These are phyloP conservation scores for Tenodera sinensis DNA, from an alignment of 2,888 invertebrate genomes.

Conservation along the genomic window DNA sequence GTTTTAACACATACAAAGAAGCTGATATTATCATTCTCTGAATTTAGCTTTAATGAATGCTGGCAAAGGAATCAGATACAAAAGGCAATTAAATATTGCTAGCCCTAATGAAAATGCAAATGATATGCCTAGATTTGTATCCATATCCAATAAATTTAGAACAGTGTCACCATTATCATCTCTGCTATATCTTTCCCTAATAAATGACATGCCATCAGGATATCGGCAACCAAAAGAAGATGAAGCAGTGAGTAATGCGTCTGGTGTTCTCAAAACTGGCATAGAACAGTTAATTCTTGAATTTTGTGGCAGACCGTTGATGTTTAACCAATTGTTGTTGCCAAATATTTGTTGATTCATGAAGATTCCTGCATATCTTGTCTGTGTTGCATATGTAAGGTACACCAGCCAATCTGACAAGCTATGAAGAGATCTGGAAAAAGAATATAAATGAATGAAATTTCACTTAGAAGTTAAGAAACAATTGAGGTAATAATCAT, in stretches of 20 bases:
- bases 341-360: constrained; percentile 68
- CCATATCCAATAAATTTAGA: constrained; percentile 61
- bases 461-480: too few species aligned
- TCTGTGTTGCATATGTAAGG: constrained; percentile 73
- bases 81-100: constrained; percentile 75
- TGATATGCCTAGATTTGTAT: constrained; percentile 76
- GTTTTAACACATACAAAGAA: too few species aligned
- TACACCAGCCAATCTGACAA: constrained; percentile 80
- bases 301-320: constrained; percentile 50
- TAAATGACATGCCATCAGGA: constrained; percentile 65
- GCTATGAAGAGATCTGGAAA: constrained; percentile 66
- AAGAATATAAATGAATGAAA: background rate
- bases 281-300: constrained; percentile 54
- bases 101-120: constrained; percentile 80
- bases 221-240: constrained; percentile 58
- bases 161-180: constrained; percentile 54
- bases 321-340: constrained; percentile 37
- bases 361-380: constrained; percentile 73
- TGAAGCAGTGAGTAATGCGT: constrained; percentile 21
- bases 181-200: constrained; percentile 65
- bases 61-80: constrained; percentile 82
- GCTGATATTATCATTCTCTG: constrained; percentile 54
- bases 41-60: constrained; percentile 83
- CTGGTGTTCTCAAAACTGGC: constrained; percentile 51
- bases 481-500: too few species aligned